Base-by-base conservation (phyloP, 2,797 vertebrate genomes). In the Crossoptilon crossoptilon region DNA sequence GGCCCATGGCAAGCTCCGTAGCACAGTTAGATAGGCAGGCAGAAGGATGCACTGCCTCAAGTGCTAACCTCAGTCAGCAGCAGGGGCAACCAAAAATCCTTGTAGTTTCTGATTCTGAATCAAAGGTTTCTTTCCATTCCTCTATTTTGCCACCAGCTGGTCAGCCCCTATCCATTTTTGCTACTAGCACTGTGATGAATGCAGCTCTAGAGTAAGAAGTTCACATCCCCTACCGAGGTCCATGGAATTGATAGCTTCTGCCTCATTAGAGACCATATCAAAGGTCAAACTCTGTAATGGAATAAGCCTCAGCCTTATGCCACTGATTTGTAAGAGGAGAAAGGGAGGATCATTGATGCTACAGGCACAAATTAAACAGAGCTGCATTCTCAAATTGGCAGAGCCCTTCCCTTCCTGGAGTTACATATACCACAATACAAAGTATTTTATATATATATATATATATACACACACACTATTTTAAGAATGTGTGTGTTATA, bases 11-110 rank as follows among this genome's bases (percentile, higher is more conserved):
- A 87, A 77, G 84, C 67, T 74, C 41, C 55, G 6, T 71, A 10
- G 15, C 29, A 31, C 49, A 44, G 78, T 75, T 90, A 33, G 82
- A 11, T 0, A 35, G 90, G 74, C 60, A 82, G 77, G 19, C 12
- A 72, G 86, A 41, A 41, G 31, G 27, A 31, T 68, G 39, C 29
- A 2, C 53, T 87, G 86, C 60, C 55, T 64, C 31, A 27, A 68
- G 35, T 41, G 24, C 53, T 90, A 88, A 55, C 74, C 83, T 77
- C 44, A 80, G 88, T 74, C 84, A 80, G 66, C 72, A 95, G 95
- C 82, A 83, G 84, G 63, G 77, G 18, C 90, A 71, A 84, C 72
- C 78, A 86, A 43, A 86, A 93, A 22, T 19, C 88, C 75, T 74
- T 73, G 33, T 59, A n/a, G 49, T 41, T 91, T 48, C 75, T 91